Conservation (phyloP, 1,140 invertebrate species). For the roundworm (Caenorhabditis elegans) region DNA sequence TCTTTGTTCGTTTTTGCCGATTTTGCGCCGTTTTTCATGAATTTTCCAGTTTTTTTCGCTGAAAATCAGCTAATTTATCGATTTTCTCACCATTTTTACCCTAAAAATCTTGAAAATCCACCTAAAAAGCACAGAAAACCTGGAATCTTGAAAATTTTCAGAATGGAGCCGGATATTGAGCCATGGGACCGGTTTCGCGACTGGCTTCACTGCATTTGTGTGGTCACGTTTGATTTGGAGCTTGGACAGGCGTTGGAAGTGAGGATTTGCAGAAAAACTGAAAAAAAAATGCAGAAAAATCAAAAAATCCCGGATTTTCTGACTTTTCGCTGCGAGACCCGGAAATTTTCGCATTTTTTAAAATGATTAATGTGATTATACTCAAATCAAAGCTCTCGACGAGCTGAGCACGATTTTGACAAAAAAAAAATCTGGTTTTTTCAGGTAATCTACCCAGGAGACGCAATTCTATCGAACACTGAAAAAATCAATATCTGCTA, state of each 20-base stretch:
- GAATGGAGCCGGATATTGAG: slow-evolving; percentile 27
- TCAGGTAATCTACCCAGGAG: slow-evolving; percentile 48
- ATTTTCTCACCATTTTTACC: background rate
- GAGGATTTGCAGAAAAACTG: slow-evolving; percentile 48
- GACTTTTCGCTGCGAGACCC: too few relatives aligned
- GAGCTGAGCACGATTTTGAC: too few relatives aligned
- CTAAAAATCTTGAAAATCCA: background rate
- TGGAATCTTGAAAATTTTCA: background rate
- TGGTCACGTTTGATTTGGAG: slow-evolving; percentile 97
- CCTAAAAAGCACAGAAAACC: too few relatives aligned
- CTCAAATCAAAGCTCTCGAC: too few relatives aligned
- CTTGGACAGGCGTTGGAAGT: slow-evolving; percentile 92
- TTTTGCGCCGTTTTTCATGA: background rate
- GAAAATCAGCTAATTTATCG: background rate
- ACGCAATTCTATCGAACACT: slow-evolving; percentile 50
- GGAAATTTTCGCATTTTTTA: too few relatives aligned
- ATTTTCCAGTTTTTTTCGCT: background rate
- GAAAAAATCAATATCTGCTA: slow-evolving; percentile 92
- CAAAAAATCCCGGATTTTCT: too few relatives aligned
- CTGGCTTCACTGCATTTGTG: slow-evolving; percentile 94
- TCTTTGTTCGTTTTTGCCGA: background rate
- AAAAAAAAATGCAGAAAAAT: background rate
- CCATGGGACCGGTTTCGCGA: slow-evolving; percentile 75
- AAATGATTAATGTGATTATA: too few relatives aligned
- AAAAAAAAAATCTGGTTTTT: too few relatives aligned